Conservation (phyloP, 1,140 invertebrate species). For the Holotrichia oblita region DNA sequence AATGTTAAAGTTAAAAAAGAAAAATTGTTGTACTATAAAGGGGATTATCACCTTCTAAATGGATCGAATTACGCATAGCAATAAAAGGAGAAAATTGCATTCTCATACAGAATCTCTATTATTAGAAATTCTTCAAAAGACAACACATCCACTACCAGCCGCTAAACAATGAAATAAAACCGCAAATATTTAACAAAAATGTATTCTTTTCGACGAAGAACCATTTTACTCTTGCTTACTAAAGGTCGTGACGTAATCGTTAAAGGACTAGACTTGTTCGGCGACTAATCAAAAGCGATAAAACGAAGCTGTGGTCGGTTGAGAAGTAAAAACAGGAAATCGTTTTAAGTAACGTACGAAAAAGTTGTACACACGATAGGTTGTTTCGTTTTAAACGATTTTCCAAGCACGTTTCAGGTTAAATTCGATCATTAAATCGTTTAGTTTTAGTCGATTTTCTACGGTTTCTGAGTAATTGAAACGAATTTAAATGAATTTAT, state of each 20-base stretch:
- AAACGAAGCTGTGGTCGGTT: too few species aligned
- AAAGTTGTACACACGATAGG: background rate
- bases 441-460: background rate
- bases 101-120: too few species aligned
- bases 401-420: background rate
- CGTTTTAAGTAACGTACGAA: background rate
- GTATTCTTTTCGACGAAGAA: background rate
- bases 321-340: constrained; percentile 1
- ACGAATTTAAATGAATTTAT: background rate
- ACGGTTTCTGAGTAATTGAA: background rate
- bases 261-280: background rate
- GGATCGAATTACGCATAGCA: too few species aligned
- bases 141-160: too few species aligned
- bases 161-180: too few species aligned
- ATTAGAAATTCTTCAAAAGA: too few species aligned
- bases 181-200: background rate
- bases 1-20: too few species aligned
- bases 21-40: too few species aligned
- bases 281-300: background rate
- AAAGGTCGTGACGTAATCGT: background rate
- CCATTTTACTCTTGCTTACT: background rate
- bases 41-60: too few species aligned
- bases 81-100: too few species aligned
- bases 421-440: background rate
- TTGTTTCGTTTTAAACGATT: background rate